phyloP scores from a whole-genome alignment of 2,888 invertebrate genomes.

The Eudasyphora cyanicolor region DNA sequence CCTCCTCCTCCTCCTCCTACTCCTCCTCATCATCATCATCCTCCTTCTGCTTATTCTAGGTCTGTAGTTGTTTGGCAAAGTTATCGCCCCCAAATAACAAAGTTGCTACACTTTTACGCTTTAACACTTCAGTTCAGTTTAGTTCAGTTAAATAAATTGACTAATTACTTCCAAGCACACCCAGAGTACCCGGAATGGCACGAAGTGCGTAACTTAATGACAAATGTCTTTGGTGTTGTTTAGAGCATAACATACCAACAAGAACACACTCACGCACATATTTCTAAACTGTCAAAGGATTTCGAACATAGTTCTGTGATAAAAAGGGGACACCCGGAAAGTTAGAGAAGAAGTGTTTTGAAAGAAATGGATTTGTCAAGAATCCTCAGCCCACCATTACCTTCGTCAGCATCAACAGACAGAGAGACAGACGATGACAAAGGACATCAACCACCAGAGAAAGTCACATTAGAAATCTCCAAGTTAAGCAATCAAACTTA shows the following conservation, averaged over 20 bases:
- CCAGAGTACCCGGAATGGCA: background rate
- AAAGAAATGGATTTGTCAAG: background rate
- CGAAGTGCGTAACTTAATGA: background rate
- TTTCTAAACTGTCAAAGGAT: background rate
- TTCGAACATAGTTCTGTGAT: too few relatives aligned
- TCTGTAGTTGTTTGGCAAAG: background rate
- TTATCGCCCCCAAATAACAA: too few relatives aligned
- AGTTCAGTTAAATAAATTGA: constrained; percentile 44
- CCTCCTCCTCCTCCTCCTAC: background rate
- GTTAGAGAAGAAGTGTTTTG: background rate
- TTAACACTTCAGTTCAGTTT: constrained; percentile 35
- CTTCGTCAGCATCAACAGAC: background rate
- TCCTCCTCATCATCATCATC: too few relatives aligned
- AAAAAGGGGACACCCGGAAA: too few relatives aligned
- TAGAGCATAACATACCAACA: background rate
- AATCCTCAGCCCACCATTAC: background rate
- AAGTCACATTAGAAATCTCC: background rate
- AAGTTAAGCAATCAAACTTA: background rate
- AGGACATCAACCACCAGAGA: background rate
- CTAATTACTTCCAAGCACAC: constrained; percentile 42
- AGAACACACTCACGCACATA: background rate
- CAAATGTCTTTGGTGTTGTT: constrained; percentile 10
- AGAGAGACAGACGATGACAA: background rate
- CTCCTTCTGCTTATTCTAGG: too few relatives aligned
- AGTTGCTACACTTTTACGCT: constrained; percentile 41